A percentile compares a stretch with the other conserved stretches of the same genome.
These are phyloP conservation scores for Picathartes gymnocephalus DNA, from an alignment of 2,113 vertebrate species.

Conservation along the genomic window DNA sequence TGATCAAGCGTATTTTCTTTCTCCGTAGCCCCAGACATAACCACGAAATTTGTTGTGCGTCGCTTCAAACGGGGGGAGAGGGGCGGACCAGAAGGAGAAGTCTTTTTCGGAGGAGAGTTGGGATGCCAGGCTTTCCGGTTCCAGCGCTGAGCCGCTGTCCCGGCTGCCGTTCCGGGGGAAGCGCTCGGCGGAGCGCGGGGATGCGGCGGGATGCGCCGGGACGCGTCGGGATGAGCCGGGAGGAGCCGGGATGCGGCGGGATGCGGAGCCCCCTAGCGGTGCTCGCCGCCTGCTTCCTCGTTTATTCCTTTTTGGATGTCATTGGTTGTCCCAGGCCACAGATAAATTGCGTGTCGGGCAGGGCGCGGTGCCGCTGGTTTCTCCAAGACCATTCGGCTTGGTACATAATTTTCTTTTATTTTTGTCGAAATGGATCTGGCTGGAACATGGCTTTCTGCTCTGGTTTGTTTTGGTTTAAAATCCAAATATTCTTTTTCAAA, in stretches of 20 bases:
- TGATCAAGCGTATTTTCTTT: neutral
- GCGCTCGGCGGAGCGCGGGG: neutral
- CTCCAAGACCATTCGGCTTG: neutral
- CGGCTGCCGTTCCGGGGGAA: neutral
- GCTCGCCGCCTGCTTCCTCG: fast-evolving
- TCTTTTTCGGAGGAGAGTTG: neutral
- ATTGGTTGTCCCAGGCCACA: fast-evolving
- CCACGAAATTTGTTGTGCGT: neutral
- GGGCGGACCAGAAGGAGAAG: neutral
- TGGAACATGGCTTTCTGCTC: neutral
- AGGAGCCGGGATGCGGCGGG: neutral
- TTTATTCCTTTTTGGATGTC: neutral
- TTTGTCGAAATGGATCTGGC: neutral
- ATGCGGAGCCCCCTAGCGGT: neutral
- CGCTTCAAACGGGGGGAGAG: neutral
- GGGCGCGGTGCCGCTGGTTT: neutral
- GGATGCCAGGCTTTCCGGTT: neutral
- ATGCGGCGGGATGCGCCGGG: neutral
- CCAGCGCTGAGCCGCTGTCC: neutral
- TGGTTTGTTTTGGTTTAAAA: neutral
- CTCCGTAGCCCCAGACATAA: neutral
- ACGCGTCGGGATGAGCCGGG: neutral
- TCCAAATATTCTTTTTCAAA: neutral
- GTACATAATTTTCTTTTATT: neutral
- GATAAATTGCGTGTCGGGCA: neutral